Percentiles rank a stretch among this genome's conserved stretches.
Evolutionary conservation across 2,888 invertebrate genomes (phyloP).

Genomic region (Prosopocoilus inquinatus): DNA sequence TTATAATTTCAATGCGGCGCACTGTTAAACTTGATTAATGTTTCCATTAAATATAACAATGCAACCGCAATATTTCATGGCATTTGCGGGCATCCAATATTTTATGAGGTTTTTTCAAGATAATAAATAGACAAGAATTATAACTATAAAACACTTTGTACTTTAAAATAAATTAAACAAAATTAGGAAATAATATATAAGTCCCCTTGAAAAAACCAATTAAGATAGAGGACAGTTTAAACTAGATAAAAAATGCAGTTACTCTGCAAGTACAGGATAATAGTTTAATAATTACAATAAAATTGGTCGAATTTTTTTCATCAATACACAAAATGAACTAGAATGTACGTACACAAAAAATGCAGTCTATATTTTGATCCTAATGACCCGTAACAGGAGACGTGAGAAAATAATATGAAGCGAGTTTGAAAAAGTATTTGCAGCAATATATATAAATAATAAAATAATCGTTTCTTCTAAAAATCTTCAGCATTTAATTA

Average conservation of each 20-base stretch:
- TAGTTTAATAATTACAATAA: slow-evolving; percentile 8
- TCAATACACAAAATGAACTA: slow-evolving; percentile 6
- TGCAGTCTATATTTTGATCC: slow-evolving; percentile 12
- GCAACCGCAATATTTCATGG: slow-evolving; percentile 5
- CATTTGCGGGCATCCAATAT: slow-evolving; percentile 11
- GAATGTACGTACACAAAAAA: slow-evolving; percentile 4
- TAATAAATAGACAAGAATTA: slow-evolving; percentile 16
- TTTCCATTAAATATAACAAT: background rate
- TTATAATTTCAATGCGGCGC: slow-evolving; percentile 1
- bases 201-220: slow-evolving; percentile 8
- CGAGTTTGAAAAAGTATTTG: too few species aligned
- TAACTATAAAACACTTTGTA: slow-evolving; percentile 12
- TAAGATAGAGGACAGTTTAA: slow-evolving; percentile 11
- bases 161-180: slow-evolving; percentile 17
- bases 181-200: slow-evolving; percentile 13
- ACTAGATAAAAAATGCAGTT: background rate
- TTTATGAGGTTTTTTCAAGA: slow-evolving; percentile 5
- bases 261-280: background rate
- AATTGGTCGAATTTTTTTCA: slow-evolving; percentile 12
- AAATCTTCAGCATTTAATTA: too few species aligned
- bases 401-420: background rate
- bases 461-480: too few species aligned
- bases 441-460: too few species aligned
- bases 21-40: background rate
- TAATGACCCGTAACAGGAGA: background rate